Evolutionary conservation across 1,140 invertebrate species (phyloP).

Genomic region (Drosophila ironensis): DNA sequence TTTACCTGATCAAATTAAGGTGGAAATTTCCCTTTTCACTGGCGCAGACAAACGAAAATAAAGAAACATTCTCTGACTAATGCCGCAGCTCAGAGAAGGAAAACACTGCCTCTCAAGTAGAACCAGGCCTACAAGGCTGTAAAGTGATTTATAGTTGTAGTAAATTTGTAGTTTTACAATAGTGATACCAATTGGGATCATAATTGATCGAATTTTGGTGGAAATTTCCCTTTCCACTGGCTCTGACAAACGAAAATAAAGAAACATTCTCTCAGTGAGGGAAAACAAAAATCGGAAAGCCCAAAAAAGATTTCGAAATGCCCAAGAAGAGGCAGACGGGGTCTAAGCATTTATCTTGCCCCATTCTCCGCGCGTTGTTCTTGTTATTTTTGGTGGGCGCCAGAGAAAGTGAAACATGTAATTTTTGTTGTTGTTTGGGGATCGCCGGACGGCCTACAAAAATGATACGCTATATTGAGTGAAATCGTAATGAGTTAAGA

Average conservation of each 20-base stretch:
- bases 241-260: conserved; percentile 29
- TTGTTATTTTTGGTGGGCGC: conserved; percentile 40
- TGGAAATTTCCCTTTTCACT: conserved; percentile 54
- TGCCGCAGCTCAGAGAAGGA: no score
- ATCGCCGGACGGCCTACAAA: conserved; percentile 57
- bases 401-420: conserved; percentile 80
- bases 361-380: conserved; percentile 15
- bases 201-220: no score
- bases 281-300: conserved; percentile 23
- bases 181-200: conserved; percentile 32
- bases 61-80: conserved; percentile 41
- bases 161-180: no score
- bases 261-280: conserved; percentile 38
- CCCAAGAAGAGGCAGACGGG: conserved; percentile 7
- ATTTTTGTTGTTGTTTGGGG: conserved; percentile 47
- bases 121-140: no score
- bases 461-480: conserved; percentile 71
- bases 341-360: conserved; percentile 47
- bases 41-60: conserved; percentile 30
- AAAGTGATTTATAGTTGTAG: no score
- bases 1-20: no score
- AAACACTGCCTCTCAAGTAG: no score
- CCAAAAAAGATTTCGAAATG: conserved; percentile 30
- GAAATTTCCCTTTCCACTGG: conserved; percentile 53
- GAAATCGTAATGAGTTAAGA: conserved; percentile 76